These are phyloP conservation scores for Rhagoletis pomonella DNA, from an alignment of 1,140 invertebrate species.

Conservation along the genomic window DNA sequence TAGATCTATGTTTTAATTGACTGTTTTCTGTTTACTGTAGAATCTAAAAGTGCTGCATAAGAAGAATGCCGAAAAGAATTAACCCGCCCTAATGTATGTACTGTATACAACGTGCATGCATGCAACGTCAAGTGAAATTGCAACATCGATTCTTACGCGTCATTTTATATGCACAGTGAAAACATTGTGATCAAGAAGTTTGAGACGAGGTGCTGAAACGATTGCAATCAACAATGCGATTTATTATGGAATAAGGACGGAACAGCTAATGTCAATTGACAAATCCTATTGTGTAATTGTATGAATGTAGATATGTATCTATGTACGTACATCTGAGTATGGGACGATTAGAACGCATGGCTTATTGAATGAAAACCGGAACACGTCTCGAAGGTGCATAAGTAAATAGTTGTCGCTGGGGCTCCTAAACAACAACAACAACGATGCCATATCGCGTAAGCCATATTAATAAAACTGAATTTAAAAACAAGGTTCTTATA, in stretches of 20 bases:
- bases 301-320: not conserved
- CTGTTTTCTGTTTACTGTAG: no score
- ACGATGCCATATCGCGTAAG: no score
- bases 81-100: no score
- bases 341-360: not conserved
- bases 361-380: not conserved
- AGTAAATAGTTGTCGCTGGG: not conserved
- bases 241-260: not conserved
- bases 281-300: not conserved
- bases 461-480: no score
- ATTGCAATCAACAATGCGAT: no score
- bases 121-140: not conserved
- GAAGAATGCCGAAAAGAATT: no score
- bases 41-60: no score
- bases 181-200: not conserved
- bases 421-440: no score
- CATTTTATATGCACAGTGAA: not conserved
- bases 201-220: not conserved
- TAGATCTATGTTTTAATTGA: no score
- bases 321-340: no score
- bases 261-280: not conserved
- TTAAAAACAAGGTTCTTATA: no score
- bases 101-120: not conserved
- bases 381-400: not conserved
- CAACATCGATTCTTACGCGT: not conserved